A percentile compares a stretch with the other conserved stretches of the same genome.
phyloP scores from a whole-genome alignment of 1,140 invertebrate species.

The Phocides pigmalion region DNA sequence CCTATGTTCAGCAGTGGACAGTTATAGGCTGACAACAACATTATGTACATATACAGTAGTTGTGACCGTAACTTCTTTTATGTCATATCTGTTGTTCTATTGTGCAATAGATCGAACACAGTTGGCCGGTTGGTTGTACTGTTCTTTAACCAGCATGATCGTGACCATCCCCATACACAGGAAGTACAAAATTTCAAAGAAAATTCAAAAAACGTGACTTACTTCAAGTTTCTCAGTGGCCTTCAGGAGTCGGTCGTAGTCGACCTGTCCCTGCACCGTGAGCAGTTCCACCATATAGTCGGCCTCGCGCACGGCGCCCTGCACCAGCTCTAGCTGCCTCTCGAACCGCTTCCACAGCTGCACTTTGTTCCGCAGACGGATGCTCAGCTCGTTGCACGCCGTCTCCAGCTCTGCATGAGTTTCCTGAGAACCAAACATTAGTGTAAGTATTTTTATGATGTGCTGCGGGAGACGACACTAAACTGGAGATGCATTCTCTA shows the following conservation, averaged over 20 bases:
- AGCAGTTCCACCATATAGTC: constrained; percentile 94
- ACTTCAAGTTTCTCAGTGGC: constrained; percentile 92
- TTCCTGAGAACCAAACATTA: constrained; percentile 80
- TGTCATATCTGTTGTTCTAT: no score
- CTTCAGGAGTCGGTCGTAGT: constrained; percentile 91
- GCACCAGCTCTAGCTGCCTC: constrained; percentile 89
- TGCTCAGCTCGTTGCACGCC: constrained; percentile 86
- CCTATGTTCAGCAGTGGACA: no score
- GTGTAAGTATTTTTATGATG: not conserved
- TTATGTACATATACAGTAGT: no score
- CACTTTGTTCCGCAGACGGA: constrained; percentile 86
- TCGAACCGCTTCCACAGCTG: constrained; percentile 90
- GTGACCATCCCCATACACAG: no score
- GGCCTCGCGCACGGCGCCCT: constrained; percentile 91
- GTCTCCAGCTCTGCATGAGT: constrained; percentile 88
- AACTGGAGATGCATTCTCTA: no score
- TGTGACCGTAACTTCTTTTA: no score
- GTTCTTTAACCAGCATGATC: no score
- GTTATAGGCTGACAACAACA: no score
- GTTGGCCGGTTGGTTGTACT: no score
- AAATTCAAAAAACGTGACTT: constrained; percentile 58
- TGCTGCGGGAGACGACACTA: no score
- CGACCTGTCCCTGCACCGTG: constrained; percentile 90
- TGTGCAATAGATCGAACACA: no score
- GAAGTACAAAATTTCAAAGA: not conserved